Evolutionary conservation across 2,797 vertebrate genomes (phyloP), one percentile per base, ranked within the genome.

Genomic region (Setipinna tenuifilis): DNA sequence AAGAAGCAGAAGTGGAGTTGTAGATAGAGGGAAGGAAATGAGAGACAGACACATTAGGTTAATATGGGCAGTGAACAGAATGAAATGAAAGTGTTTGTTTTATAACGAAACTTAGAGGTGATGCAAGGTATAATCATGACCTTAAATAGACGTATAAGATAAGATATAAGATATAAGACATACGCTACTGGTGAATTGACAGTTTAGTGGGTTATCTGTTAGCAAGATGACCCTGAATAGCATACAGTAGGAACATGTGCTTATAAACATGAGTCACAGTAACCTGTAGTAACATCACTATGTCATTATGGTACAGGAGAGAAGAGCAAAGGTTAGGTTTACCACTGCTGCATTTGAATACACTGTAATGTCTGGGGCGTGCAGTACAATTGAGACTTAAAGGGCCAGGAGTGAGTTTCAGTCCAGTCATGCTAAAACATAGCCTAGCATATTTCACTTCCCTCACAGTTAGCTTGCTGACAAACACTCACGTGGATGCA

Each of bases 11-110:
- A 78, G 41, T n/a, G 62, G 0, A 16, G 28, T 6, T 46, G 44
- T 21, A 59, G n/a, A 68, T 19, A 50, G 41, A 68, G 61, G 10
- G 80, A 35, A 21, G 21, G 84, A 17, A 35, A 17, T 83, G 23
- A 83, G 41, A 83, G 61, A 61, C 14, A 78, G 17, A 84, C 3
- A 21, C 12, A 75, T 81, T 82, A 23, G 14, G 35, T 14, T 85
- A 58, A 78, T 62, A 31, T 14, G 62, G 23, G 0, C 59, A 61
- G 57, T 62, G 28, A 46, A 87, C 16, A n/a, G 35, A 25, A 12
- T 65, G 82, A 25, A 23, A 11, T 65, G 82, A 46, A 4, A 46
- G 46, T 5, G 46, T 58, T 19, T 61, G 9, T 19, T 61, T 19
- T 21, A 61, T 17, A 58, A 58, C 6, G 57, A 59, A 59, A 19